Evolutionary conservation across 2,888 invertebrate genomes (phyloP), one percentile per base, ranked within the genome.

Genomic region (Germaria angustata): DNA sequence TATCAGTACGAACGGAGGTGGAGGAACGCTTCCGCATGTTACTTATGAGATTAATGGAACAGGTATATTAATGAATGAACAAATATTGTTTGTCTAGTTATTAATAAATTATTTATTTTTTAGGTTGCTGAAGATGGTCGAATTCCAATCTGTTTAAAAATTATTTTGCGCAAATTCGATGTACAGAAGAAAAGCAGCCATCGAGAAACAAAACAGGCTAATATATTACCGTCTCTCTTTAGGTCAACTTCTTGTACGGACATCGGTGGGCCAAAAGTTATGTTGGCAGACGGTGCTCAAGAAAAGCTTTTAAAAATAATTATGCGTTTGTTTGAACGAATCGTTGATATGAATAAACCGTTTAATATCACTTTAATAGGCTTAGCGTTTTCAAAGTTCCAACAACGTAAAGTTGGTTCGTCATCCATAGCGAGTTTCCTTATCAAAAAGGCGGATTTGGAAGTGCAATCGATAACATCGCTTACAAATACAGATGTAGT

Each of bases 351-450:
- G 84, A 92, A 93, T 32, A 94, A 94, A 91, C 95, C 95, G 84
- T 96, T 95, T 91, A 95, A 95, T 90, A 94, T 96, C 86, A 96
- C 96, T 0, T 91, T 96, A 69, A 92, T 96, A 78, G 96, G 96
- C n/a, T 92, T 96, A 87, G 95, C 95, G 20, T 96, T 96, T 89
- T 95, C 95, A 1, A 96, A 96, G 90, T 96, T 96, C 88, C 94
- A 94, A 86, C 95, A 90, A 63, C 92, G 94, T 78, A 94, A 93
- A 89, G 93, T 93, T 2, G 95, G 95, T 1, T 93, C 93, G 84
- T 93, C 94, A 86, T 95, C 95, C 13, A 95, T 96, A 86, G 94
- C 95, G 6, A 95, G 94, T 80, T 96, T 95, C 88, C 92, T 96
- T 65, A 93, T 94, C 89, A 95, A 95, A 90, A 91, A 91, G 80